Conservation (phyloP, 2,797 vertebrate genomes). For the Anniella stebbinsi region DNA sequence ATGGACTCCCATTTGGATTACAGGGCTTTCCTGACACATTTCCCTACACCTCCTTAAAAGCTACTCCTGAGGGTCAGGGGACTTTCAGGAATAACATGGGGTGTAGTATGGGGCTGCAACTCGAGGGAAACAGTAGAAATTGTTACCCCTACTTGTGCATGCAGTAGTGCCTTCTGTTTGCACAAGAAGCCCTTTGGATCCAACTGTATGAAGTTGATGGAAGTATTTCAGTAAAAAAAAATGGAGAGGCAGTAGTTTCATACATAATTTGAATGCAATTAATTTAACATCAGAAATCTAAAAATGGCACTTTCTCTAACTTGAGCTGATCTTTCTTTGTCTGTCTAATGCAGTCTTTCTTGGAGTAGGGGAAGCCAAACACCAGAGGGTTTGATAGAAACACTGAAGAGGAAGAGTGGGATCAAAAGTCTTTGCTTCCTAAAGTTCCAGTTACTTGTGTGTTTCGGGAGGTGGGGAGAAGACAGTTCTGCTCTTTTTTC, state of each 20-base stretch:
- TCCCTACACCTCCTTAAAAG: background rate
- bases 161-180: background rate
- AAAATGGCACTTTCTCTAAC: background rate
- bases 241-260: background rate
- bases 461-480: background rate
- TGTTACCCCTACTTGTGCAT: no score
- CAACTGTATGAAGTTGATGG: background rate
- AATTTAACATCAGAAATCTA: background rate
- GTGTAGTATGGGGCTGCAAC: background rate
- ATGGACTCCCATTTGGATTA: background rate
- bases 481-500: background rate
- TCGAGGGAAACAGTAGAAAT: background rate
- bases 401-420: background rate
- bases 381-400: background rate
- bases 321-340: background rate
- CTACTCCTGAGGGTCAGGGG: no score
- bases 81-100: background rate
- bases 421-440: background rate
- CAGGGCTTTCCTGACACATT: background rate
- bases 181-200: background rate
- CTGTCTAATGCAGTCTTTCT: background rate
- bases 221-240: background rate
- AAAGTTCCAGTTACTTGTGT: background rate
- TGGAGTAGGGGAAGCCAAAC: background rate
- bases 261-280: background rate